These are phyloP conservation scores for Cassiopea andromeda DNA, from an alignment of 30 jellyfish, hydroid and myxozoan genomes.

Conservation along the genomic window DNA sequence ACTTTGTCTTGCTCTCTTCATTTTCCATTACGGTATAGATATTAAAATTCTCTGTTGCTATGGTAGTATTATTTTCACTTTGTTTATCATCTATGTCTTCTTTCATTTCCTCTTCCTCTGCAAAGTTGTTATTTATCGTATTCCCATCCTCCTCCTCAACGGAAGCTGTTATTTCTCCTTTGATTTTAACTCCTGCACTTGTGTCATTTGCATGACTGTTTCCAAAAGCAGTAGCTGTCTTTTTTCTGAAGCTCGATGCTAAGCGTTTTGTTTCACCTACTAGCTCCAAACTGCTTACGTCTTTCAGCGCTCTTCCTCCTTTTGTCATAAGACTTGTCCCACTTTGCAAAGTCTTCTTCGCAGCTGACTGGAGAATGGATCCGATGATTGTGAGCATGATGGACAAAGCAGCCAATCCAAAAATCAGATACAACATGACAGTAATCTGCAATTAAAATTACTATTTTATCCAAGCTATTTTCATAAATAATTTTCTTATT, in stretches of 20 bases:
- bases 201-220: slow-evolving; percentile 1
- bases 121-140: neutral
- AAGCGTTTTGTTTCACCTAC: slow-evolving; percentile 52
- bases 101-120: neutral
- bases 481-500: no score
- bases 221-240: slow-evolving; percentile 38
- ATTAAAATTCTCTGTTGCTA: neutral
- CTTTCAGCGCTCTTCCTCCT: slow-evolving; percentile 53
- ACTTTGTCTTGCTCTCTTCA: neutral
- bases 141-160: neutral
- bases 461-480: neutral
- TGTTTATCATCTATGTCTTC: neutral
- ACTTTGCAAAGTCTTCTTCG: slow-evolving; percentile 62
- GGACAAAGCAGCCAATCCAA: slow-evolving; percentile 72
- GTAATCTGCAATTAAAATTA: slow-evolving; percentile 17
- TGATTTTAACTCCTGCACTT: neutral
- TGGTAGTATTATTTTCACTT: neutral
- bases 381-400: slow-evolving; percentile 66
- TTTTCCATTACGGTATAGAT: neutral
- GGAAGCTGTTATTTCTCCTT: neutral
- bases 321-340: slow-evolving; percentile 45
- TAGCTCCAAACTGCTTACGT: slow-evolving; percentile 47
- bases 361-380: slow-evolving; percentile 58
- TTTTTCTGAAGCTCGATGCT: slow-evolving; percentile 45
- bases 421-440: slow-evolving; percentile 55